These are phyloP conservation scores for Flabesymbios commensalis DNA, from an alignment of 2,888 invertebrate species.

Conservation along the genomic window DNA sequence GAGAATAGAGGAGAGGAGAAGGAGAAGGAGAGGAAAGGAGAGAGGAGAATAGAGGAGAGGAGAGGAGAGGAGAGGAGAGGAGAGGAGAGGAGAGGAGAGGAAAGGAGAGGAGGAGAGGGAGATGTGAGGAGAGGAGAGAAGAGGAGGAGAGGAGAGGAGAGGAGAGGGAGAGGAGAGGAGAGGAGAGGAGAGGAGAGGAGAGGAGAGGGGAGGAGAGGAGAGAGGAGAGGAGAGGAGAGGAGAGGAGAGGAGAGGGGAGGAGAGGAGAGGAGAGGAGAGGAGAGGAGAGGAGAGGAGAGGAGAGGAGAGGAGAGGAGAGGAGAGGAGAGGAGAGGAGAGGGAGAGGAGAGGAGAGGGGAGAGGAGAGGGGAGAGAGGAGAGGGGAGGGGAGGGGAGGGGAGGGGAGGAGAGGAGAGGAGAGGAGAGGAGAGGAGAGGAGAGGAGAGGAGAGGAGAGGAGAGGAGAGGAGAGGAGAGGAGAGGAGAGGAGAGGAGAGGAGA, in stretches of 20 bases:
- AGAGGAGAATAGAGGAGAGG: background rate
- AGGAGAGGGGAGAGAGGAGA: background rate
- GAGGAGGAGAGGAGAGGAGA: constrained; percentile 1
- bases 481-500: background rate
- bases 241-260: background rate
- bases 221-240: background rate
- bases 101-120: background rate
- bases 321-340: background rate
- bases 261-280: background rate
- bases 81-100: background rate
- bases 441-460: background rate
- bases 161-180: background rate
- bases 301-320: background rate
- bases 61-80: background rate
- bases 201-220: background rate
- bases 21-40: background rate
- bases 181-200: background rate
- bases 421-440: background rate
- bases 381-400: background rate
- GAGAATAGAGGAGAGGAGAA: background rate
- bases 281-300: background rate
- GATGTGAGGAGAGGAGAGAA: background rate
- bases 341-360: background rate
- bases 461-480: background rate
- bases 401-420: background rate